These are phyloP conservation scores for Lates calcarifer DNA, from an alignment of 2,113 vertebrate genomes.

Conservation along the genomic window DNA sequence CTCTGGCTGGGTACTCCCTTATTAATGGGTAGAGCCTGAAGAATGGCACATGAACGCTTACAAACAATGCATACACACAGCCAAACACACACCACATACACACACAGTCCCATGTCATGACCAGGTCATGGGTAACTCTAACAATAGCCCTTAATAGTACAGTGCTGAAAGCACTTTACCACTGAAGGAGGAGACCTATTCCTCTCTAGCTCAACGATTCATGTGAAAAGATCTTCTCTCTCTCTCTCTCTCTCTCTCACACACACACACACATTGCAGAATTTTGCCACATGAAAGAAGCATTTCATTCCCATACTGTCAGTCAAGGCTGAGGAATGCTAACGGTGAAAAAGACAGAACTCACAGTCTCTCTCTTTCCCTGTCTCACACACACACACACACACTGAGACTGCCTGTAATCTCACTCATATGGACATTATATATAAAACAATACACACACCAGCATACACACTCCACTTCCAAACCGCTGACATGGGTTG, in stretches of 20 bases:
- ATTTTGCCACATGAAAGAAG: conserved; percentile 50
- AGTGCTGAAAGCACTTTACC: conserved; percentile 65
- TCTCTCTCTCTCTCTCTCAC: conserved; percentile 18
- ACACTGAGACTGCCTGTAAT: not conserved
- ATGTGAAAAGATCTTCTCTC: conserved; percentile 33
- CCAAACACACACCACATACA: conserved; percentile 24
- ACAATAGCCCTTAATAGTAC: conserved; percentile 71
- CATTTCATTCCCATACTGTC: conserved; percentile 42
- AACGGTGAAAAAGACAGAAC: conserved; percentile 21
- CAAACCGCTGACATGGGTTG: conserved; percentile 37
- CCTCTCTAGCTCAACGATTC: conserved; percentile 35
- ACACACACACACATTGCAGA: conserved; percentile 21
- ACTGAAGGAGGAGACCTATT: conserved; percentile 51
- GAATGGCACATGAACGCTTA: conserved; percentile 50
- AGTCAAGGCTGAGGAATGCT: conserved; percentile 48
- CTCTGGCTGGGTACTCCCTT: conserved; percentile 62
- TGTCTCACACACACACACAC: conserved; percentile 24
- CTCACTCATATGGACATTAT: conserved; percentile 7
- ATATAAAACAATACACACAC: conserved; percentile 39
- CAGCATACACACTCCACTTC: conserved; percentile 13
- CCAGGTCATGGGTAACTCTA: conserved; percentile 63
- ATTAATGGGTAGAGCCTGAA: conserved; percentile 60
- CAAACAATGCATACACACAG: conserved; percentile 30
- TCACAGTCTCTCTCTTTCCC: not conserved
- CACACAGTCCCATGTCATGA: conserved; percentile 50